Base-by-base conservation (phyloP, 2,888 invertebrate genomes). In the Xestia sexstrigata region DNA sequence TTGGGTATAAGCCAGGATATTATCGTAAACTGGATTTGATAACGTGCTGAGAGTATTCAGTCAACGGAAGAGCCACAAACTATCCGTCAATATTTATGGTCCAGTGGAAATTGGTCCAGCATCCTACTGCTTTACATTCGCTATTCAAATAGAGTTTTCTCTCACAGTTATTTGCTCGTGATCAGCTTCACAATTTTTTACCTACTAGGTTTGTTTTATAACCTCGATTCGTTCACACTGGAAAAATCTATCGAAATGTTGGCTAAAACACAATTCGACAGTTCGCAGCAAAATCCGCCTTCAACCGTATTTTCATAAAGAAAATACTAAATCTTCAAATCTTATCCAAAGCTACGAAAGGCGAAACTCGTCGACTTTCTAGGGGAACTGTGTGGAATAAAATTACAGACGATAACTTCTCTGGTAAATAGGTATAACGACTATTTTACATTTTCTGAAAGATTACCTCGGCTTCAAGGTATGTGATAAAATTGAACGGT, bases 81-180 rank as follows among this genome's bases (percentile, higher is more conserved):
- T 63, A 47, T 58, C 55, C 26, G 30, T 49, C 62, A 70, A 71
- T 82, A 45, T 82, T 66, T 62, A 55, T 70, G 11, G 39, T 63
- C 30, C 35, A 17, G 39, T 35, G 30, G 26, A 47, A 6, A 73
- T 63, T 45, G 13, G 13, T 39, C 30, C 47, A 42, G 20, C 49
- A 39, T 62, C 17, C 47, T 13, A 70, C 47, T 76, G 60, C 55
- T 78, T 63, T 55, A 42, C 52, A 65, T 71, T 79, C 55, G 30
- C 30, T 49, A 74, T 79, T 82, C 60, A 74, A 83, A 79, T 62
- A 65, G 23, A 45, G 17, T 35, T 71, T 68, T 68, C 49, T 63
- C 55, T 69, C 47, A 26, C 15, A 76, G 45, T 62, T 71, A 58
- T 74, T 82, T 70, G 35, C 47, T 69, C 23, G n/a, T 72, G 15